Percentiles rank a stretch among this genome's conserved stretches.
Conservation (phyloP, 2,797 vertebrate genomes). For the Lepilemur septentrionalis region DNA sequence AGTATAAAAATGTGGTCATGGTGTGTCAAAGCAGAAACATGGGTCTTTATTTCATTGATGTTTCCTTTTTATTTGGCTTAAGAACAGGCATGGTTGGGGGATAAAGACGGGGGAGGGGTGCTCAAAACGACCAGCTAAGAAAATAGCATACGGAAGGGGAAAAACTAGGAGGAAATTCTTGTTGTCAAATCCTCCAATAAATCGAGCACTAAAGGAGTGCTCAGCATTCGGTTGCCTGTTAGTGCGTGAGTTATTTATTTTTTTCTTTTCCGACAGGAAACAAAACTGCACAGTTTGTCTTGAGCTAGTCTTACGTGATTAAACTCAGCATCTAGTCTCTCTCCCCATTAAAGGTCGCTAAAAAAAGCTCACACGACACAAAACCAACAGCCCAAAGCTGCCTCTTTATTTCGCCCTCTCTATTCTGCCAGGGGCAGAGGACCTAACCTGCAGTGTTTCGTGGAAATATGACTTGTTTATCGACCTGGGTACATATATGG, state of each 20-base stretch:
- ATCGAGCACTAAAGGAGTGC: constrained; percentile 81
- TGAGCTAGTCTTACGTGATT: constrained; percentile 73
- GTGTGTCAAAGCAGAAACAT: constrained; percentile 79
- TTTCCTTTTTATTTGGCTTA: constrained; percentile 79
- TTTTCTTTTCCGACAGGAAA: constrained; percentile 81
- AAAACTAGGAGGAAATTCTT: constrained; percentile 82
- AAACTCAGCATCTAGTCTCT: constrained; percentile 71
- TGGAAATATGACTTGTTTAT: constrained; percentile 59
- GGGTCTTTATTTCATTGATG: constrained; percentile 80
- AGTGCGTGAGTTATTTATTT: constrained; percentile 79
- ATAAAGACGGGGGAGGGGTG: constrained; percentile 28
- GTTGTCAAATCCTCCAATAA: constrained; percentile 81
- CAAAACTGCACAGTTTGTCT: constrained; percentile 78
- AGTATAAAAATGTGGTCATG: constrained; percentile 78
- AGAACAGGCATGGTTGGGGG: constrained; percentile 17
- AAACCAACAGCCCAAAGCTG: background rate
- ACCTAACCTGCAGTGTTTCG: constrained; percentile 29
- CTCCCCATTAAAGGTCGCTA: constrained; percentile 63
- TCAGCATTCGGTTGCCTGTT: constrained; percentile 77
- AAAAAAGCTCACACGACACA: constrained; percentile 8
- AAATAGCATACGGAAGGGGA: constrained; percentile 64
- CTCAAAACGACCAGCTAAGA: constrained; percentile 68
- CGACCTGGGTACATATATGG: background rate
- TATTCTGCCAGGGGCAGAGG: background rate
- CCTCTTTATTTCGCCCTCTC: constrained; percentile 51